A percentile compares a stretch with the other conserved stretches of the same genome.
Conservation (phyloP, 2,113 vertebrate genomes). For the Larimichthys crocea region DNA sequence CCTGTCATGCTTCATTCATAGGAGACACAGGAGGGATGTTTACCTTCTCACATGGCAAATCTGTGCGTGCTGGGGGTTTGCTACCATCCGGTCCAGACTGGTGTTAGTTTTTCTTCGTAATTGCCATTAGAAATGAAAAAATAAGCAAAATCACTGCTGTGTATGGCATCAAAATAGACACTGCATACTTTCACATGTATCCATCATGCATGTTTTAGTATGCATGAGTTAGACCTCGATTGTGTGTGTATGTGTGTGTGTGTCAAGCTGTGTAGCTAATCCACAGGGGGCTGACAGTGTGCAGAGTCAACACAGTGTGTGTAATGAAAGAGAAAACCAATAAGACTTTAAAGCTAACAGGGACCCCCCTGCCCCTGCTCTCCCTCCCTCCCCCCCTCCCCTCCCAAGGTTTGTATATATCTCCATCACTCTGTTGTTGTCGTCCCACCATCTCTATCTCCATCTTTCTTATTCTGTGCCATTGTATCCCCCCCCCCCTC, state of each 20-base stretch:
- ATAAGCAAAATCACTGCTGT: neutral
- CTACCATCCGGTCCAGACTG: neutral
- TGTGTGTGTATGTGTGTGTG: constrained; percentile 9
- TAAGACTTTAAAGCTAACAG: constrained; percentile 51
- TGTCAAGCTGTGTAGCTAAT: constrained; percentile 12
- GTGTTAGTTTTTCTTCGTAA: neutral
- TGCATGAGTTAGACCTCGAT: constrained; percentile 1
- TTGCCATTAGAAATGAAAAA: neutral
- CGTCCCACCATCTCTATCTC: constrained; percentile 10
- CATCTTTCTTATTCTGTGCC: constrained; percentile 22
- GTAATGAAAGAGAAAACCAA: constrained; percentile 68
- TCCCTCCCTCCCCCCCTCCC: neutral
- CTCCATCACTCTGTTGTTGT: neutral
- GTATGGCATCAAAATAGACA: neutral
- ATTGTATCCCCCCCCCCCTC: neutral
- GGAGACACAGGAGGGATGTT: constrained; percentile 40
- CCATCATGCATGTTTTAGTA: neutral
- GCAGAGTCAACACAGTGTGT: constrained; percentile 53
- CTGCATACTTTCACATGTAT: neutral
- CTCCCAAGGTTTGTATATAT: neutral
- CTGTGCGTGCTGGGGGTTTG: neutral
- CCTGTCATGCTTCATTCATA: constrained; percentile 55
- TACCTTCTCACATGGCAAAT: constrained; percentile 21
- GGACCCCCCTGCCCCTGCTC: constrained; percentile 7
- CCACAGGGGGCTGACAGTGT: constrained; percentile 29